phyloP scores from a whole-genome alignment of 2,888 invertebrate species.

The Brenthis daphne region DNA sequence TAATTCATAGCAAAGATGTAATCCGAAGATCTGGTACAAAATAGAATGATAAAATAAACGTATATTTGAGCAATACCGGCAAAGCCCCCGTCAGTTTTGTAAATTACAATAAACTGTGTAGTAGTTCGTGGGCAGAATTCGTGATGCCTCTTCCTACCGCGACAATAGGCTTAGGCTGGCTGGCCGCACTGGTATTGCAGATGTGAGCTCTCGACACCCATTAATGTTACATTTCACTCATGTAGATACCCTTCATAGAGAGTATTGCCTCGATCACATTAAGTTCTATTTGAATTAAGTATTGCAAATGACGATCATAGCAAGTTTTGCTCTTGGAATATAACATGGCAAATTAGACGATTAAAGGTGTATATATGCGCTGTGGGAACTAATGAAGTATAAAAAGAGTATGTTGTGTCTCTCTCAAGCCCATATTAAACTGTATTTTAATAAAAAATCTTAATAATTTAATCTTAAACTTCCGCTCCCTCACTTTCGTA shows the following conservation, averaged over 20 bases:
- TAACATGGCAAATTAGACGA: too few relatives aligned
- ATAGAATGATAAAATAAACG: constrained; percentile 64
- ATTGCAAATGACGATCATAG: too few relatives aligned
- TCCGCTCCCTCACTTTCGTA: too few relatives aligned
- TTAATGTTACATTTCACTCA: constrained; percentile 58
- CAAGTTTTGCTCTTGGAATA: too few relatives aligned
- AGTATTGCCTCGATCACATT: background rate
- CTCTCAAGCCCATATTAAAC: too few relatives aligned
- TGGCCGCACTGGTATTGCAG: constrained; percentile 56
- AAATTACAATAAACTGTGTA: constrained; percentile 79
- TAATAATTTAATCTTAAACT: too few relatives aligned
- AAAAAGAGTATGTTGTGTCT: too few relatives aligned
- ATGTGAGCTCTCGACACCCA: constrained; percentile 58
- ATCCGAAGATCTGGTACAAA: constrained; percentile 43
- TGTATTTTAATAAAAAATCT: too few relatives aligned
- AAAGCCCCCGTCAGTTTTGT: constrained; percentile 76
- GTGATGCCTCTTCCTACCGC: constrained; percentile 60
- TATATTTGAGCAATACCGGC: constrained; percentile 61
- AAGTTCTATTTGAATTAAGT: background rate
- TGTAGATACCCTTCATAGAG: constrained; percentile 39
- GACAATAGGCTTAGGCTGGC: constrained; percentile 70
- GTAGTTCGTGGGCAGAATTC: constrained; percentile 73
- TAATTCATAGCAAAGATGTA: constrained; percentile 23
- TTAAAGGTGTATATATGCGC: too few relatives aligned
- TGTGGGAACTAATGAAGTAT: too few relatives aligned